Evolutionary conservation across 2,797 vertebrate species (phyloP).

Genomic region (Catostomus latipinnis): DNA sequence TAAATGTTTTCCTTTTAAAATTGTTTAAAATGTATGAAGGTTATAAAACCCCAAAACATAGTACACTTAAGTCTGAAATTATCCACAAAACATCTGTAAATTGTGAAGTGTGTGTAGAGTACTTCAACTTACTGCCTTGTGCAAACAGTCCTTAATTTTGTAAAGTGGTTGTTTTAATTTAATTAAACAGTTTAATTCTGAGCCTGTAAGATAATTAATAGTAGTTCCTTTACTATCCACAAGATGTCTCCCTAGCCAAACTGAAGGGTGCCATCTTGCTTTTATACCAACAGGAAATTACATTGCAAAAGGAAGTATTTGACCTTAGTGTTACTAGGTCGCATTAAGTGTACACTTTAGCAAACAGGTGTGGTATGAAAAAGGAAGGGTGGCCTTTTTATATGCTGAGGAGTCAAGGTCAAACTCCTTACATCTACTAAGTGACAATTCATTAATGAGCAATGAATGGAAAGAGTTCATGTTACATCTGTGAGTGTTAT

Average conservation of each 20-base stretch:
- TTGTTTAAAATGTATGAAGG: too few relatives aligned
- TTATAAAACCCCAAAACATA: too few relatives aligned
- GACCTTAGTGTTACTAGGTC: constrained; percentile 65
- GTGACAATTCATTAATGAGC: neutral
- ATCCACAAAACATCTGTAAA: neutral
- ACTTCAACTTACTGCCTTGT: neutral
- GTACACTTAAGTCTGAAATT: neutral
- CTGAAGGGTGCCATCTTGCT: constrained; percentile 45
- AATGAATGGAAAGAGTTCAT: neutral
- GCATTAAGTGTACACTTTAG: constrained; percentile 59
- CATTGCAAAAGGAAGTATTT: constrained; percentile 68
- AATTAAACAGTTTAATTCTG: constrained; percentile 26
- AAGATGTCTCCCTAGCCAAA: constrained; percentile 67
- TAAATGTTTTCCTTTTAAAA: too few relatives aligned
- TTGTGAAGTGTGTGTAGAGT: too few relatives aligned
- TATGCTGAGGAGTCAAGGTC: neutral
- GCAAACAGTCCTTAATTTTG: constrained; percentile 22
- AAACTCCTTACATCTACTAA: neutral
- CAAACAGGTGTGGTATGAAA: constrained; percentile 60
- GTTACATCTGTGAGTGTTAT: neutral
- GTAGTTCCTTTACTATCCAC: constrained; percentile 64
- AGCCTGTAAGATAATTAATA: constrained; percentile 7
- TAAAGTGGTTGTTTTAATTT: constrained; percentile 17
- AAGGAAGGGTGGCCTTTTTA: constrained; percentile 17
- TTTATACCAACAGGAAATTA: constrained; percentile 75